A percentile compares a stretch with the other conserved stretches of the same genome.
Conservation (phyloP, 2,797 vertebrate genomes). For the Psittacula derbiana region DNA sequence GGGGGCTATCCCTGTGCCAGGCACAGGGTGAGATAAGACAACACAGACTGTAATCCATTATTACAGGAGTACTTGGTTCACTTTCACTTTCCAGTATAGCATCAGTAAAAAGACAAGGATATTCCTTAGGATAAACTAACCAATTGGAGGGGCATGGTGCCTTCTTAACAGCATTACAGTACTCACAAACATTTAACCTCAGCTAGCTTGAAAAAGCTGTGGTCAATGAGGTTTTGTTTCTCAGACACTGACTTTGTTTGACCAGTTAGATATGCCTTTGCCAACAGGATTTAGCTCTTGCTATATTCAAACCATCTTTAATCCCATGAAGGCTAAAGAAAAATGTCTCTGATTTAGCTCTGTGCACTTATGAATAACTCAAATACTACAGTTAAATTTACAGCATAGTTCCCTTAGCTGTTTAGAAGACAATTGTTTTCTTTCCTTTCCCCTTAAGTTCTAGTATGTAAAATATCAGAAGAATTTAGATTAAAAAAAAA, state of each 20-base stretch:
- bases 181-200: background rate
- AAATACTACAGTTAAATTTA: constrained; percentile 65
- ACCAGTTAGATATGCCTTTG: constrained; percentile 13
- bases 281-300: constrained; percentile 51
- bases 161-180: background rate
- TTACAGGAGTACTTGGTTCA: background rate
- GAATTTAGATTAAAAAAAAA: constrained; percentile 30
- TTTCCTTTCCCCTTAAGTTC: constrained; percentile 45
- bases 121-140: background rate
- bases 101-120: background rate
- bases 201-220: background rate
- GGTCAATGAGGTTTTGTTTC: constrained; percentile 14
- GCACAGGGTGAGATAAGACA: background rate
- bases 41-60: background rate
- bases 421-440: constrained; percentile 61
- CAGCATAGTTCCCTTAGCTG: constrained; percentile 46
- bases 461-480: constrained; percentile 63
- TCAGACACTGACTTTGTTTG: constrained; percentile 8
- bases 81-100: background rate
- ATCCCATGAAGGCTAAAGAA: constrained; percentile 59
- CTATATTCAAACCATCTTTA: constrained; percentile 58
- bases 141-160: background rate
- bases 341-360: constrained; percentile 59
- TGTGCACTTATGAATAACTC: constrained; percentile 60
- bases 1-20: background rate